A percentile compares a stretch with the other conserved stretches of the same genome.
phyloP scores from a whole-genome alignment of 2,113 vertebrate species.

The Garra rufa region DNA sequence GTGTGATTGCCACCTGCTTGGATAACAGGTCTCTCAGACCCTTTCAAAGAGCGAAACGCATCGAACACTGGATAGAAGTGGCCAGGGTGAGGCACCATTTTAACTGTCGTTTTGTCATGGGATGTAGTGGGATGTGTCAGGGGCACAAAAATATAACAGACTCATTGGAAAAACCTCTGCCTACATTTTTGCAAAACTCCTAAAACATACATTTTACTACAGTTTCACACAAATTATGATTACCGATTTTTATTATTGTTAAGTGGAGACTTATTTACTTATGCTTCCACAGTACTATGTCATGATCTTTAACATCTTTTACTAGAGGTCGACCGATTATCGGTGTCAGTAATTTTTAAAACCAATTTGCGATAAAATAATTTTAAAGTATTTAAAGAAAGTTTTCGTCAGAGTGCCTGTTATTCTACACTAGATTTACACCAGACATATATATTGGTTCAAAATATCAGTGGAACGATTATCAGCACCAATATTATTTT shows the following conservation, averaged over 20 bases:
- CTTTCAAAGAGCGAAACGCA: conserved; percentile 86
- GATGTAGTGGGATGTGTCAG: neutral
- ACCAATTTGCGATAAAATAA: no score
- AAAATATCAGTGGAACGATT: no score
- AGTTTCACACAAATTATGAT: neutral
- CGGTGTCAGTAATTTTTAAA: no score
- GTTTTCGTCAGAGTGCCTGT: no score
- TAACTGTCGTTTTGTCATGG: neutral
- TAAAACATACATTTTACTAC: neutral
- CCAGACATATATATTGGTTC: no score
- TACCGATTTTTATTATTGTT: neutral
- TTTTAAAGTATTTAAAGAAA: no score
- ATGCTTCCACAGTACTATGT: neutral
- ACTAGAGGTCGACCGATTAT: no score
- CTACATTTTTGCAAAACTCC: neutral
- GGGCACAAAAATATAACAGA: neutral
- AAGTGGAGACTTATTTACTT: neutral
- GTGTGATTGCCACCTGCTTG: conserved; percentile 93
- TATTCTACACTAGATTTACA: no score
- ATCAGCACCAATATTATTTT: no score
- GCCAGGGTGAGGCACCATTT: conserved; percentile 83
- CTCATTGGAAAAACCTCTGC: neutral
- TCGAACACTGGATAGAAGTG: conserved; percentile 97
- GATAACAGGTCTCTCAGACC: conserved; percentile 87
- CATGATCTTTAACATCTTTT: no score